A percentile compares a stretch with the other conserved stretches of the same genome.
Evolutionary conservation across 2,113 vertebrate species (phyloP).

Genomic region (Columba janthina): DNA sequence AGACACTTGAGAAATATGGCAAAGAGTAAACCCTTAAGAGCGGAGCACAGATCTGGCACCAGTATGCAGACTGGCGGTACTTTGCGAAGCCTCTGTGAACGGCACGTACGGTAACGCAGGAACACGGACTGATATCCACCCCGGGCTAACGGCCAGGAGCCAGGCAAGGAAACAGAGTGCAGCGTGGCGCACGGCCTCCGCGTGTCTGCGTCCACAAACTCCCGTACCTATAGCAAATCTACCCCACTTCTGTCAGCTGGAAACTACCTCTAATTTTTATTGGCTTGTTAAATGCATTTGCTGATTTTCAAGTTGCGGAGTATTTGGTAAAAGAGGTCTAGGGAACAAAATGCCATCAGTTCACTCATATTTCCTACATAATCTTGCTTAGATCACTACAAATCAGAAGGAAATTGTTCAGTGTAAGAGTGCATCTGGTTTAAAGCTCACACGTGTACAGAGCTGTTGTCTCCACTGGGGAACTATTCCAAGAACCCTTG

Average conservation of each 20-base stretch:
- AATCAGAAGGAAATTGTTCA: not conserved
- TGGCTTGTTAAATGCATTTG: not conserved
- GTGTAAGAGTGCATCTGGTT: not conserved
- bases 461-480: not conserved
- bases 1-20: not conserved
- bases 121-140: not conserved
- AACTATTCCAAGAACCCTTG: not conserved
- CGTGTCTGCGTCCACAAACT: not conserved
- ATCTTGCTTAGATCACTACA: not conserved
- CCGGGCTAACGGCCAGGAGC: not conserved
- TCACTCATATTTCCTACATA: not conserved
- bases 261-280: not conserved
- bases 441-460: fast-evolving
- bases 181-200: not conserved
- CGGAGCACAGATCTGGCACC: not conserved
- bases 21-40: not conserved
- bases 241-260: not conserved
- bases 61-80: not conserved
- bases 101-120: not conserved
- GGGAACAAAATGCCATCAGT: not conserved
- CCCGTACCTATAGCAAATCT: not conserved
- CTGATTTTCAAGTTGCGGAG: not conserved
- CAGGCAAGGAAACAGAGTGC: not conserved
- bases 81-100: not conserved
- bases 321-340: not conserved